Conservation (phyloP, 1,140 invertebrate species). For the Sycophila sp. region DNA sequence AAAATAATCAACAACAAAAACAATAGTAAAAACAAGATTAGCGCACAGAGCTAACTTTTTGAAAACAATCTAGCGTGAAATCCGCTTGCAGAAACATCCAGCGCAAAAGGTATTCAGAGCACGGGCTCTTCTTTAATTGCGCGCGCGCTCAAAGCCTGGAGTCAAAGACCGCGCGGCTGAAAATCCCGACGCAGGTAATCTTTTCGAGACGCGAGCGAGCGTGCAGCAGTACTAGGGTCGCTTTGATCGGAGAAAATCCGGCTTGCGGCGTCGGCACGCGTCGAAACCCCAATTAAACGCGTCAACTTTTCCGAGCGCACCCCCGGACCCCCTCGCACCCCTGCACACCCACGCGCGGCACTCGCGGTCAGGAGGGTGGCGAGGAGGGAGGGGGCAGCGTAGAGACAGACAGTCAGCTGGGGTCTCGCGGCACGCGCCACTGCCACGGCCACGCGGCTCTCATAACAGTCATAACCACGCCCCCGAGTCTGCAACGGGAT, state of each 20-base stretch:
- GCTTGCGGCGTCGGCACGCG: background rate
- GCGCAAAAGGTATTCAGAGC: no score
- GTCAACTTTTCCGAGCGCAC: background rate
- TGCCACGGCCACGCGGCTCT: slow-evolving; percentile 1
- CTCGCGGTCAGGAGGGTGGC: background rate
- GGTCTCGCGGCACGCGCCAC: background rate
- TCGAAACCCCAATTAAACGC: background rate
- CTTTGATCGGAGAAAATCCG: slow-evolving; percentile 5
- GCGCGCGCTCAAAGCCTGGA: no score
- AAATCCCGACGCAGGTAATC: no score
- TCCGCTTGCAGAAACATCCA: no score
- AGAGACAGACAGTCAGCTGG: slow-evolving; percentile 1
- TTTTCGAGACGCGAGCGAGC: no score
- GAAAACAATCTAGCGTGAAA: no score
- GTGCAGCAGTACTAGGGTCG: no score
- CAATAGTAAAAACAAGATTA: no score
- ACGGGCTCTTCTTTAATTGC: no score
- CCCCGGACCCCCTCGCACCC: background rate
- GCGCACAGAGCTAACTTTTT: no score
- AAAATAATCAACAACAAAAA: no score
- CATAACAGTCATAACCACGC: background rate
- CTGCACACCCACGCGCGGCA: background rate
- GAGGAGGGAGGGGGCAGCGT: background rate
- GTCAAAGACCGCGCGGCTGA: no score
- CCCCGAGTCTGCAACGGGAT: background rate